Evolutionary conservation across 2,888 invertebrate species (phyloP), one percentile per base, ranked within the genome.

Genomic region (Loripinus fragilis): DNA sequence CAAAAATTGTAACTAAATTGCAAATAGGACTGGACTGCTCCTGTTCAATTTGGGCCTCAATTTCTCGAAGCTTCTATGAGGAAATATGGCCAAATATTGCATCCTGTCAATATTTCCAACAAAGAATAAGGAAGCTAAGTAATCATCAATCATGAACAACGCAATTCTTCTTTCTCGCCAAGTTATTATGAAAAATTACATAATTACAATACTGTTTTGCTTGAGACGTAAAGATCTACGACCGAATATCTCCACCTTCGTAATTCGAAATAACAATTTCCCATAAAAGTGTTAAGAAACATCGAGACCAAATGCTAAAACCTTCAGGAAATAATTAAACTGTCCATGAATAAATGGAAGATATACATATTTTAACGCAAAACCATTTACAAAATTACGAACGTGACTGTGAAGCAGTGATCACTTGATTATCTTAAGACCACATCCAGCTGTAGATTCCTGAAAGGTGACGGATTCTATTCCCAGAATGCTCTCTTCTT

Each of bases 311-410:
- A 60, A 60, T 60, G 60, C 60, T 60, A 60, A 60, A 60, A 60
- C 60, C 60, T 60, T 60, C 60, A 33, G 60, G 33, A 30, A 66
- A 76, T 81, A 81, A 81, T 81, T 78, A 81, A 81, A 76, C 81
- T 81, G 81, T 81, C 81, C 71, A 52, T 45, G 50, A 52, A 60
- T 68, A 75, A 81, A 81, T 78, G 73, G 78, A 78, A 72, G 74
- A 71, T 66, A 72, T 67, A 60, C 60, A 60, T 60, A 60, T 60
- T 60, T 60, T 60, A 60, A 60, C 60, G 33, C 60, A 60, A 60
- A 60, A 60, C 60, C 60, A 60, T 60, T 60, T 60, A 60, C 60
- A 60, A 60, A 60, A 60, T 60, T 60, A 60, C 60, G 20, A 33
- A 60, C 30, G 60, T 60, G 60, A n/a, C 60, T 8, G 33, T 28